Evolutionary conservation across 2,888 invertebrate genomes (phyloP), one percentile per base, ranked within the genome.

Genomic region (Latrodectus elegans): DNA sequence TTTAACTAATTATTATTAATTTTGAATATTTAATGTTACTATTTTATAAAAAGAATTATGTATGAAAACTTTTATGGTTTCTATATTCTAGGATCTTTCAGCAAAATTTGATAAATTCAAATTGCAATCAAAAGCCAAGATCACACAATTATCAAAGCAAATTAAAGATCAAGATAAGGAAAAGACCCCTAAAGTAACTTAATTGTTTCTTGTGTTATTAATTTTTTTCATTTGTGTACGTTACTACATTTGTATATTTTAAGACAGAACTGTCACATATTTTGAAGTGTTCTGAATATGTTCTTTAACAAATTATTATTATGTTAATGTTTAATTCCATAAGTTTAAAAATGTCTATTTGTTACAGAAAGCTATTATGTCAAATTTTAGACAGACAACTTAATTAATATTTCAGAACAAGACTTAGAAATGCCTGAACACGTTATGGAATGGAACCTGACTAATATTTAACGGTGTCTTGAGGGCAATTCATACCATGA

Each of bases 101-200:
- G 90, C 91, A 14, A 92, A 92, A 80, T 89, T 92, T 78, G 91
- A 92, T n/a, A 92, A 92, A 89, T 82, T 91, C 78, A 92, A 92
- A 86, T 90, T 92, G 8, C 92, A 92, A 85, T 91, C 92, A 14
- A 92, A 92, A 90, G 92, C 92, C 4, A 92, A 92, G 90, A 90
- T 91, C 73, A 91, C 92, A 8, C 91, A 92, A 75, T 74, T 92
- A 89, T 90, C 90, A 83, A 82, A 91, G 88, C 90, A 91, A 89
- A 89, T 91, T 51, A 90, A 91, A 84, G 91, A 91, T 64, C 89
- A 90, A 11, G 90, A 91, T 81, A 91, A 90, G 71, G 90, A 91
- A 83, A 91, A 90, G 71, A 89, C 88, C 10, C 77, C 55, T 17
- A 81, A 81, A 49, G 80, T 86, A 52, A 71, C 72, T 55, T 12